Base-by-base conservation (phyloP, 2,888 invertebrate genomes). In the Selenia dentaria region DNA sequence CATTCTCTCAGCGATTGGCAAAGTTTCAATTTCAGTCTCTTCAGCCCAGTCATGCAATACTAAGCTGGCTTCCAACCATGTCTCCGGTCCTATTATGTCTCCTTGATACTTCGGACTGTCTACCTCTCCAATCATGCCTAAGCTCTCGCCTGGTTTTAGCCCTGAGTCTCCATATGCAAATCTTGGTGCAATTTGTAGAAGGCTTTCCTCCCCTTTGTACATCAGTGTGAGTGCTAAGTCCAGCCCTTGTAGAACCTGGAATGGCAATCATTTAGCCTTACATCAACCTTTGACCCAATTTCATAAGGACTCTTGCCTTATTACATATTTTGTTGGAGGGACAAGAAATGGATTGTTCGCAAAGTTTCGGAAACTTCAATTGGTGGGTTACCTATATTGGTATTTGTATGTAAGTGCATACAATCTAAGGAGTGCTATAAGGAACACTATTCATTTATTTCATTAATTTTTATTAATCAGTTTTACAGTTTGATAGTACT, bases 161-260 rank as follows among this genome's bases (percentile, higher is more conserved):
- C 98, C 98, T 33, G 91, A 73, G 0, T 93, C 89, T 0, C 98
- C 97, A 74, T 95, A 98, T 1, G 94, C 98, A 84, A 98, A 96
- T 59, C 97, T 92, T 2, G 96, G 92, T 51, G 94, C 93, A 37
- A 97, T 89, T 71, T 93, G 92, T 32, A 98, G 79, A 57, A 94
- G 91, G 44, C 96, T 94, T 59, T 92, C 90, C 88, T 98, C 98
- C 0, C 94, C 95, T 64, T 94, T 90, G 71, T 95, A 93, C 98
- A 98, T 98, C 60, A 98, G 84, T 13, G 96, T 94, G 55, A 97
- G 79, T 10, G 95, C 94, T 81, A 98, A 92, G 79, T 98, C 98
- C 67, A 98, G 72, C 5, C 97, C 98, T 94, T 96, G 93, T 37
- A 95, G 79, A 5, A 94, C 78, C 92, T 93, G 54, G 33, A 68